Conservation (phyloP, 30 jellyfish, hydroid and myxozoan genomes). For the Aurelia coerulea region DNA sequence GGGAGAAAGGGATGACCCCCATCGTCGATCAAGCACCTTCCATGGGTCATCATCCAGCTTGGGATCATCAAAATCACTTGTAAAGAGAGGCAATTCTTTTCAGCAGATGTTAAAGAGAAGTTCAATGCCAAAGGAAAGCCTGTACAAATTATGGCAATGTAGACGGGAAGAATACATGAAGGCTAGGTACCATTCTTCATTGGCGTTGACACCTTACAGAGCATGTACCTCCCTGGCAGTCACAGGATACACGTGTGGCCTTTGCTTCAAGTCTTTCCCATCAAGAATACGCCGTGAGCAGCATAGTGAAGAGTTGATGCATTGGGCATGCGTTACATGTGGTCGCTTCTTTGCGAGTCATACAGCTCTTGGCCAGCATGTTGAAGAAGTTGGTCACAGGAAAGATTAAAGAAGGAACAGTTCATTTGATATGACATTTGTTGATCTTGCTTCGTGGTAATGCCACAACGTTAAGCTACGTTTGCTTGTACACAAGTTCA, state of each 20-base stretch:
- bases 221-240: slow-evolving; percentile 18
- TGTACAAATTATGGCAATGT: slow-evolving; percentile 52
- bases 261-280: slow-evolving; percentile 66
- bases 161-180: slow-evolving; percentile 62
- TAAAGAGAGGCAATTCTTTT: not conserved
- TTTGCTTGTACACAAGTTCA: no score
- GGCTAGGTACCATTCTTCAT: slow-evolving; percentile 8
- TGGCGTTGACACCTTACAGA: not conserved
- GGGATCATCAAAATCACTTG: not conserved
- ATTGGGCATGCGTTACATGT: slow-evolving; percentile 76
- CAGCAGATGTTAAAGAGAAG: not conserved
- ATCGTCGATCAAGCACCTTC: slow-evolving; percentile 7
- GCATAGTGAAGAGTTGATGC: slow-evolving; percentile 75
- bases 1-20: not conserved
- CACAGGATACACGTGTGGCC: slow-evolving; percentile 72
- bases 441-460: no score
- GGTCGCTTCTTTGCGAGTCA: slow-evolving; percentile 73
- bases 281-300: slow-evolving; percentile 63
- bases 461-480: no score
- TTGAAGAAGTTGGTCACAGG: slow-evolving; percentile 62
- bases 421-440: no score
- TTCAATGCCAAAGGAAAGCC: slow-evolving; percentile 36
- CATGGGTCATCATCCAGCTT: slow-evolving; percentile 9
- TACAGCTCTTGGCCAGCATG: slow-evolving; percentile 72
- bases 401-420: slow-evolving; percentile 27